Percentiles rank a stretch among this genome's conserved stretches.
These are phyloP conservation scores for Cotesia chilonis DNA, from an alignment of 1,140 invertebrate species.

Conservation along the genomic window DNA sequence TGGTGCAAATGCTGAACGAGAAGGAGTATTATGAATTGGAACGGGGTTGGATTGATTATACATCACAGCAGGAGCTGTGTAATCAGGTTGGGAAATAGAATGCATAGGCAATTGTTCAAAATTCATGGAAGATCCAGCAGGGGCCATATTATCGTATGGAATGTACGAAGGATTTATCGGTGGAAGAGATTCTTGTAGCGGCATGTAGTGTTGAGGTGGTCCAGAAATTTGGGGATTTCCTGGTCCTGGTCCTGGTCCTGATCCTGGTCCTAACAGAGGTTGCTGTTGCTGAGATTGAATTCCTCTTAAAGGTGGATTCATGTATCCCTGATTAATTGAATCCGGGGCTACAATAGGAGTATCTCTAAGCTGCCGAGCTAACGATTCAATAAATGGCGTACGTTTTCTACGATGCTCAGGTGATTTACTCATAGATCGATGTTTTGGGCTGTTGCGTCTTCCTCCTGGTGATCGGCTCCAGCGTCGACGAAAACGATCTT, in stretches of 20 bases:
- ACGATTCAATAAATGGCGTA: constrained; percentile 62
- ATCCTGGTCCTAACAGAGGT: constrained; percentile 9
- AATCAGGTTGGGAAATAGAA: constrained; percentile 45
- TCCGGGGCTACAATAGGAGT: constrained; percentile 42
- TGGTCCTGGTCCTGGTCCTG: constrained; percentile 1
- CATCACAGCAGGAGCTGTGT: constrained; percentile 48
- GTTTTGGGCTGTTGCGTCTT: constrained; percentile 40
- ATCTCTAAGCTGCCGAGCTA: constrained; percentile 54
- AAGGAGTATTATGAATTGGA: constrained; percentile 30
- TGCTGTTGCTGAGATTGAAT: constrained; percentile 33
- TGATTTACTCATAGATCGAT: constrained; percentile 52
- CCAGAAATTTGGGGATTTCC: constrained; percentile 5
- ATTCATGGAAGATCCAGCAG: constrained; percentile 43
- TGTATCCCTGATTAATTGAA: constrained; percentile 38
- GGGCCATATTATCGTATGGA: constrained; percentile 48
- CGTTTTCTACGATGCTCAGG: constrained; percentile 55
- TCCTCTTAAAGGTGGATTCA: constrained; percentile 19
- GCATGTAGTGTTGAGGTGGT: constrained; percentile 40
- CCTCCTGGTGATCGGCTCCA: constrained; percentile 45
- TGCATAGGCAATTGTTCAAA: constrained; percentile 47
- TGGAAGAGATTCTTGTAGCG: constrained; percentile 41
- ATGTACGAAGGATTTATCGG: constrained; percentile 46
- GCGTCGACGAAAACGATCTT: constrained; percentile 53
- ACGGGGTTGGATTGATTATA: constrained; percentile 50
- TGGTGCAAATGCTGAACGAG: neutral